Evolutionary conservation across 2,888 invertebrate species (phyloP).

Genomic region (Ceramica pisi): DNA sequence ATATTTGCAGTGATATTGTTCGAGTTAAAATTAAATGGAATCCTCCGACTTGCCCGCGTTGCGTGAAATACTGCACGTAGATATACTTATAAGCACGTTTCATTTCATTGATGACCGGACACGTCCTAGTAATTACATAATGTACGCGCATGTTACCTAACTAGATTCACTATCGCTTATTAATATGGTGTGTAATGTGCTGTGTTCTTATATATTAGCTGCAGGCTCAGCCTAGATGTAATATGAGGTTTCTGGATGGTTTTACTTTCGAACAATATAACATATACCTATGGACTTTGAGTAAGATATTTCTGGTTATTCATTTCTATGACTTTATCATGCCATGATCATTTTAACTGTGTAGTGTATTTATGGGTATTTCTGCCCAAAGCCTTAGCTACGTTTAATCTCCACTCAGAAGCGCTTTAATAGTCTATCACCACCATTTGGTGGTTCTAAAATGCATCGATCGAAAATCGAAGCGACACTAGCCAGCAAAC

Average conservation of each 20-base stretch:
- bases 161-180: slow-evolving; percentile 29
- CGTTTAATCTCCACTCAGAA: neutral
- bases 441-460: neutral
- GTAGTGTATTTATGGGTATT: neutral
- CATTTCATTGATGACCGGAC: slow-evolving; percentile 34
- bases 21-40: slow-evolving; percentile 12
- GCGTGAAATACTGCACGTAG: neutral
- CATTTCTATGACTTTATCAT: neutral
- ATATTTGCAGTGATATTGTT: slow-evolving; percentile 30
- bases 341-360: neutral
- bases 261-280: no score
- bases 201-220: neutral
- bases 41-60: slow-evolving; percentile 17
- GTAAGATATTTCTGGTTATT: neutral
- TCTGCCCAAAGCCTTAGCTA: neutral
- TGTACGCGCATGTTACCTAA: slow-evolving; percentile 24
- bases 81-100: slow-evolving; percentile 22
- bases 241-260: neutral
- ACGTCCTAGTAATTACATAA: slow-evolving; percentile 42
- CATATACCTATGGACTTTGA: no score
- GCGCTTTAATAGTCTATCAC: neutral
- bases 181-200: neutral
- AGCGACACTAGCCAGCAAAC: neutral
- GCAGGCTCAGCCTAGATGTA: no score
- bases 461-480: neutral